phyloP scores from a whole-genome alignment of 2,113 vertebrate genomes.

The Shinisaurus crocodilurus region DNA sequence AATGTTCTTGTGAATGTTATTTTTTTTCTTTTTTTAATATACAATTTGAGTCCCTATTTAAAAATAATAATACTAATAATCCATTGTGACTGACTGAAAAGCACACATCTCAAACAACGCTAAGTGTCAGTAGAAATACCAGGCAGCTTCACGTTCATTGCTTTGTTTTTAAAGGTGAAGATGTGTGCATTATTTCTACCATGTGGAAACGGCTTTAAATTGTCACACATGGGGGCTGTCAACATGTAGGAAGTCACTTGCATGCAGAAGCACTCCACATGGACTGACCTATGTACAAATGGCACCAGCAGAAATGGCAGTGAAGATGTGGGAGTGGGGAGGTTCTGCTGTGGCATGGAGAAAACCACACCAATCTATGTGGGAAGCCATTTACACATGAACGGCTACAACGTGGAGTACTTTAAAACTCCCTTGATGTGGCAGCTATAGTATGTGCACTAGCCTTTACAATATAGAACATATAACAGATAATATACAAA shows the following conservation, averaged over 20 bases:
- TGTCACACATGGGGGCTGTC: background rate
- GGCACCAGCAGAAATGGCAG: background rate
- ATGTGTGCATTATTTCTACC: too few relatives aligned
- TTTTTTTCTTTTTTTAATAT: too few relatives aligned
- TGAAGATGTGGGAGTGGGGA: too few relatives aligned
- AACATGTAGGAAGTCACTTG: background rate
- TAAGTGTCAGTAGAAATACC: background rate
- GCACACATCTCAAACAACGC: too few relatives aligned
- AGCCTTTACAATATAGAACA: background rate
- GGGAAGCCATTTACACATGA: background rate
- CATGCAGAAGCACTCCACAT: background rate
- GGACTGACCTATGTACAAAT: background rate
- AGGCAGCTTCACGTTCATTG: background rate
- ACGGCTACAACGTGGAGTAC: background rate
- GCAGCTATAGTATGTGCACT: background rate
- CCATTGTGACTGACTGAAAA: background rate
- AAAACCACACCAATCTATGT: background rate
- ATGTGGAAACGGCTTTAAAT: background rate
- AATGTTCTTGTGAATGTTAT: background rate
- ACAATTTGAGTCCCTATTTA: too few relatives aligned
- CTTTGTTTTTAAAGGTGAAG: too few relatives aligned
- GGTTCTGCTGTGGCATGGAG: background rate
- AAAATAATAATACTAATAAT: background rate
- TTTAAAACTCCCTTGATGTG: background rate
- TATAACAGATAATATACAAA: too few relatives aligned